Evolutionary conservation across 2,797 vertebrate species (phyloP).

Genomic region (Poeciliopsis presidionis): DNA sequence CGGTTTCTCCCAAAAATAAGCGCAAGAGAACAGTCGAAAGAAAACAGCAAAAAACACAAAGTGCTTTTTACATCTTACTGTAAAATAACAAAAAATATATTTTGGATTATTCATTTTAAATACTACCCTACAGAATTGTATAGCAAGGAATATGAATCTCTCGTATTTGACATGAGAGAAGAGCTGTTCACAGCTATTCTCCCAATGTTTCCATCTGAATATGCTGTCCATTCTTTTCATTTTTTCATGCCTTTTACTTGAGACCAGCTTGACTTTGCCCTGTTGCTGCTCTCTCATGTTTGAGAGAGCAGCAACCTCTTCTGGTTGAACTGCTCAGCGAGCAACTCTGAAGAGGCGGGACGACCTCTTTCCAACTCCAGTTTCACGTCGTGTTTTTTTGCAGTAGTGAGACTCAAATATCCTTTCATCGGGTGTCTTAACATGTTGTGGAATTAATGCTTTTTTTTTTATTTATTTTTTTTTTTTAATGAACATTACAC

Average conservation of each 20-base stretch:
- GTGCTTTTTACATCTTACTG: no score
- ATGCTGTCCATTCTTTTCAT: neutral
- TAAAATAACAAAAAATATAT: neutral
- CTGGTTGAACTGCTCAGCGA: constrained; percentile 67
- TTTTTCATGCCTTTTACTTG: neutral
- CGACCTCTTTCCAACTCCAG: neutral
- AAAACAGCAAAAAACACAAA: neutral
- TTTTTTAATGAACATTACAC: neutral
- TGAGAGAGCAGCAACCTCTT: constrained; percentile 79
- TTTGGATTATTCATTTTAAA: neutral
- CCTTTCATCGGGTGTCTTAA: neutral
- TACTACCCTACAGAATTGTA: neutral
- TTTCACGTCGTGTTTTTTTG: neutral
- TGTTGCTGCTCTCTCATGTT: constrained; percentile 45
- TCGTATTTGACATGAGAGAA: neutral
- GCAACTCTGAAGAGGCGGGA: constrained; percentile 3
- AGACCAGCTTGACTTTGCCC: neutral
- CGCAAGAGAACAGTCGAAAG: neutral
- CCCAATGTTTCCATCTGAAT: neutral
- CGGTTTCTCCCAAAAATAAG: constrained; percentile 31
- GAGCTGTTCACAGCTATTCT: neutral
- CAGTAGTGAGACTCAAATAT: neutral
- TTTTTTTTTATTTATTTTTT: no score
- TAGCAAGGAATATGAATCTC: neutral
- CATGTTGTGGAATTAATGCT: neutral